Base-by-base conservation (phyloP, 2,797 vertebrate genomes). In the Bradypus variegatus region DNA sequence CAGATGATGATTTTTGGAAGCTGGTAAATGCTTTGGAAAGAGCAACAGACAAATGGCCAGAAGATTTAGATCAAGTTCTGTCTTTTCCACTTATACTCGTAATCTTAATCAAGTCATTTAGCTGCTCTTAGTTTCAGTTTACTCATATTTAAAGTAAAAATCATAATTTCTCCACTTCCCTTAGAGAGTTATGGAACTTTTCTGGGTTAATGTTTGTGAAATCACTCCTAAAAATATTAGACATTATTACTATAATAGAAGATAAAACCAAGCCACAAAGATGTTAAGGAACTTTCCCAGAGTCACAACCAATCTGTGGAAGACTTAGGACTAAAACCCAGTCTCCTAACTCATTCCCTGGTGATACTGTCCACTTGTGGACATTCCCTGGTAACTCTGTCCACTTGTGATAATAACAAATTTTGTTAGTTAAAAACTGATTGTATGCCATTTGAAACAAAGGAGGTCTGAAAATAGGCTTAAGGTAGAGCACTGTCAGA, bases 111-210 rank as follows among this genome's bases (percentile, higher is more conserved):
- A 89, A 90, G 19, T 79, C 48, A 88, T 67, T 67, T 90, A 92
- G 78, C 64, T 29, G 31, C 25, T 85, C 48, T 70, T 67, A 69
- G 77, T 78, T 91, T 94, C 14, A 60, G 87, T 91, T 78, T 65
- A 91, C 78, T 86, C n/a, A 65, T 8, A 53, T 87, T 72, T 84
- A 73, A 79, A 91, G 64, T 92, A 91, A 93, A 91, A 89, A 62
- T 67, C 9, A 55, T 45, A 58, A 90, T 93, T 10, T 12, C 55
- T 93, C 21, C 8, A 60, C 11, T 4, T 31, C 11, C 8, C 62
- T 91, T 91, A 76, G 62, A 78, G 27, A 92, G 58, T 70, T 89
- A 27, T 64, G 19, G 48, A 91, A 80, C 31, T 80, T 80, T 81
- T 77, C 29, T 87, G 41, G n/a, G 50, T 85, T 94, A 84, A 87